Evolutionary conservation across 1,140 invertebrate genomes (phyloP).

Genomic region (Caerostris extrusa): DNA sequence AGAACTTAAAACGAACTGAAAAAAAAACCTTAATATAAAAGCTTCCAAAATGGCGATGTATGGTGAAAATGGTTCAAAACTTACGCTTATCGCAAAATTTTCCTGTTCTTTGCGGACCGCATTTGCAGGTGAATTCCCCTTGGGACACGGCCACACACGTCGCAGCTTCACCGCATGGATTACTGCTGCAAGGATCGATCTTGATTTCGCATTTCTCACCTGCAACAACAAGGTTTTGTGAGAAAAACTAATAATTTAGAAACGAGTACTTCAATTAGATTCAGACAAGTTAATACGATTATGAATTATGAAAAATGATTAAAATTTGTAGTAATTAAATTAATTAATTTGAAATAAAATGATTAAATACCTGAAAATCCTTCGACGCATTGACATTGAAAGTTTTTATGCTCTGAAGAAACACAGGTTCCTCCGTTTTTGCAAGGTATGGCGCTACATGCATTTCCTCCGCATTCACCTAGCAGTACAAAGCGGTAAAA

Average conservation of each 20-base stretch:
- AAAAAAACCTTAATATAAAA: too few relatives aligned
- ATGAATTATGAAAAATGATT: too few relatives aligned
- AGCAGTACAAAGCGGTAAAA: slow-evolving; percentile 71
- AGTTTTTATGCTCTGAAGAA: slow-evolving; percentile 81
- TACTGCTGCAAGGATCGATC: slow-evolving; percentile 78
- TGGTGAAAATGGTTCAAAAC: slow-evolving; percentile 59
- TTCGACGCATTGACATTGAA: slow-evolving; percentile 84
- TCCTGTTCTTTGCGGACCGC: slow-evolving; percentile 87
- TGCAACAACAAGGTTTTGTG: slow-evolving; percentile 40
- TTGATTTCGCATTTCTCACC: slow-evolving; percentile 84
- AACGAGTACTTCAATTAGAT: not conserved
- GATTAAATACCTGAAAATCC: slow-evolving; percentile 82
- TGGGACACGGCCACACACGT: slow-evolving; percentile 88
- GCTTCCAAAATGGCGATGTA: too few relatives aligned
- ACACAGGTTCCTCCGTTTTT: slow-evolving; percentile 90
- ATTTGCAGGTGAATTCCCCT: slow-evolving; percentile 89
- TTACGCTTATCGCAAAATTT: slow-evolving; percentile 85
- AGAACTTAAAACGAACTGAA: too few relatives aligned
- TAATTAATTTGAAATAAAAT: not conserved
- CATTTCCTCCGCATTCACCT: slow-evolving; percentile 80
- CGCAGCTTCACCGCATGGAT: slow-evolving; percentile 88
- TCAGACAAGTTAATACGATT: not conserved
- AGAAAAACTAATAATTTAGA: not conserved
- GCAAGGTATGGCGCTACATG: slow-evolving; percentile 85
- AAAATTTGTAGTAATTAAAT: too few relatives aligned